Evolutionary conservation across 2,888 invertebrate genomes (phyloP).

Genomic region (Rhingia campestris): DNA sequence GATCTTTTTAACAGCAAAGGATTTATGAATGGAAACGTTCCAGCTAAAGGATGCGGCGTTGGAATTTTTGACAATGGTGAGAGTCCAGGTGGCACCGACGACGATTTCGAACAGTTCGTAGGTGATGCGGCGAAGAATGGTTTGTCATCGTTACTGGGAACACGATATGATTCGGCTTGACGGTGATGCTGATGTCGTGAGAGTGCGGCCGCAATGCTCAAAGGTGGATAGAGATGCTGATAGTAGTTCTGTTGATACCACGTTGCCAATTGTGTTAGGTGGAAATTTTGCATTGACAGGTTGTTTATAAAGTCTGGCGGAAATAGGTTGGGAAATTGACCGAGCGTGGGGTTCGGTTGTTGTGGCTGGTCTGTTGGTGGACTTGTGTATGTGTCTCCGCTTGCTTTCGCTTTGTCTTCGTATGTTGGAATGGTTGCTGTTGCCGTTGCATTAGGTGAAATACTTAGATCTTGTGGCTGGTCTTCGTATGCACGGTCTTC

Average conservation of each 20-base stretch:
- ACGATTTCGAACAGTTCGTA: conserved; percentile 6
- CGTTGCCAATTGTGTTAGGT: conserved; percentile 75
- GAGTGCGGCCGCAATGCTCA: conserved; percentile 27
- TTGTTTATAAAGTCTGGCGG: conserved; percentile 72
- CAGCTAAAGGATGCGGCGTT: not conserved
- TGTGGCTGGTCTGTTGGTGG: not conserved
- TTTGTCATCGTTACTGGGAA: conserved; percentile 24
- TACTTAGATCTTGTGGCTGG: conserved; percentile 63
- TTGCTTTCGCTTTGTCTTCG: not conserved
- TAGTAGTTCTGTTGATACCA: conserved; percentile 76
- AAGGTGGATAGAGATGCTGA: conserved; percentile 48
- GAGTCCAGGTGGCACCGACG: not conserved
- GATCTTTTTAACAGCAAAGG: conserved; percentile 25
- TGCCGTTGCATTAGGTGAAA: conserved; percentile 17
- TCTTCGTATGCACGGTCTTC: conserved; percentile 19
- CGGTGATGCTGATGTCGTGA: conserved; percentile 44
- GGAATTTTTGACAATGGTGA: not conserved
- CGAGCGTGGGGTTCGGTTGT: conserved; percentile 1
- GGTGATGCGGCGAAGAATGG: not conserved
- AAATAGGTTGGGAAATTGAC: conserved; percentile 25
- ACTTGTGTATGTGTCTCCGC: not conserved
- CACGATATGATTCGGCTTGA: conserved; percentile 27
- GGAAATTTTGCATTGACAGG: conserved; percentile 76
- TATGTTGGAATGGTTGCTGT: not conserved
- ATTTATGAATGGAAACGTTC: conserved; percentile 33